Evolutionary conservation across 2,797 vertebrate species (phyloP), one percentile per base, ranked within the genome.

Genomic region (Fratercula arctica): DNA sequence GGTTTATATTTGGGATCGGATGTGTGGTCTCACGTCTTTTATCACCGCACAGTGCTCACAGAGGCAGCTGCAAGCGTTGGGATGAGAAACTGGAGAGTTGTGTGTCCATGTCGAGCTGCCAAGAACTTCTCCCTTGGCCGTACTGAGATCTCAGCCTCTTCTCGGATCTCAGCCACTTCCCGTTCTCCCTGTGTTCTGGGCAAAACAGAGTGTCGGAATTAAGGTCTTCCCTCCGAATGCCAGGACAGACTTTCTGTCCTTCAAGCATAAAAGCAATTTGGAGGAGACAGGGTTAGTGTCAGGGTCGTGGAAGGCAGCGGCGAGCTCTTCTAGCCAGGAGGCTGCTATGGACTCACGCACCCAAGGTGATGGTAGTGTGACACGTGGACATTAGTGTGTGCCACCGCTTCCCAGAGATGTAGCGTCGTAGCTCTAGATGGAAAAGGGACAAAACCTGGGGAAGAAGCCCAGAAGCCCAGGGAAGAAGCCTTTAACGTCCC

Each of bases 351-450:
- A 6, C 39, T 23, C n/a, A 0, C 6, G 1, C n/a, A 2, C n/a
- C 43, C 29, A 1, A 4, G 46, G 48, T 16, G n/a, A 3, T 3
- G 25, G 8, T 2, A 2, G 41, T 0, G 51, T 4, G 18, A 23
- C 59, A 1, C 4, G 29, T 5, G 3, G 39, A 2, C 31, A 3
- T 19, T 9, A 14, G 67, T 1, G 2, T 11, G 19, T 26, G 35
- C 66, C 17, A 0, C 10, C n/a, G 0, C 43, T 56, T 26, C 5
- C 6, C 56, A 5, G 33, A 31, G n/a, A 48, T 8, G 31, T 1
- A 1, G 66, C 6, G 45, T 18, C 53, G 1, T 6, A 25, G 51
- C 33, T 23, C 26, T 11, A 3, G 21, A 1, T 3, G 66, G 33
- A 17, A 59, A 23, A 35, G 60, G 67, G 33, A 18, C 46, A 23